Evolutionary conservation across 2,797 vertebrate genomes (phyloP).

Genomic region (Bradypodion ventrale): DNA sequence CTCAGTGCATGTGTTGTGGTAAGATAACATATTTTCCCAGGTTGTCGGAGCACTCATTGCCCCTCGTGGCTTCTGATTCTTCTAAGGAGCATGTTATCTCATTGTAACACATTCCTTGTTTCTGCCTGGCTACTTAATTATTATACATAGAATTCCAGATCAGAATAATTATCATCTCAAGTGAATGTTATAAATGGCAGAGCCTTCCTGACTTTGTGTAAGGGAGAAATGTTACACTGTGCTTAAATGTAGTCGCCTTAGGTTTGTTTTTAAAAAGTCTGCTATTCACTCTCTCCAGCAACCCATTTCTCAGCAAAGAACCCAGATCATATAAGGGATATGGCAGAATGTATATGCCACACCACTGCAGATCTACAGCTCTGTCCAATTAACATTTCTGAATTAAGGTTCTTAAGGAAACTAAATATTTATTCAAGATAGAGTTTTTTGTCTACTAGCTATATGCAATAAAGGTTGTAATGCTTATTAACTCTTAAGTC

Average conservation of each 20-base stretch:
- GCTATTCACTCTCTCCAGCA: not conserved
- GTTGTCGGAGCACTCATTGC: slow-evolving; percentile 59
- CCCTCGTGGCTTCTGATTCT: slow-evolving; percentile 60
- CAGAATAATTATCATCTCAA: slow-evolving; percentile 58
- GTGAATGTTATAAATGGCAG: slow-evolving; percentile 32
- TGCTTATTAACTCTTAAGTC: not conserved
- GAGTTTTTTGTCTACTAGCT: not conserved
- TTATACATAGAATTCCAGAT: slow-evolving; percentile 64
- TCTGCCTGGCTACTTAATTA: slow-evolving; percentile 71
- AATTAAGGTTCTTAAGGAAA: not conserved
- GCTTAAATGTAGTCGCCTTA: slow-evolving; percentile 53
- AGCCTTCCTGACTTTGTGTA: slow-evolving; percentile 34
- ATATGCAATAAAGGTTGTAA: not conserved
- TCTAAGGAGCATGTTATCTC: slow-evolving; percentile 70
- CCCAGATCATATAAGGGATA: not conserved
- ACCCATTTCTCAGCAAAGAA: not conserved
- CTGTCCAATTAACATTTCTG: not conserved
- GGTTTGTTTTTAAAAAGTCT: not conserved
- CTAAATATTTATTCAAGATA: not conserved
- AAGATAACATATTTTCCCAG: slow-evolving; percentile 66
- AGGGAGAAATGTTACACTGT: slow-evolving; percentile 51
- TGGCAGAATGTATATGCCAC: not conserved
- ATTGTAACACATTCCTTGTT: slow-evolving; percentile 67
- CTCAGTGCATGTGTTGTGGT: slow-evolving; percentile 30
- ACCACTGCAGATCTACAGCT: not conserved